A percentile compares a stretch with the other conserved stretches of the same genome.
Evolutionary conservation across 2,113 vertebrate species (phyloP).

Genomic region (Melanerpes formicivorus): DNA sequence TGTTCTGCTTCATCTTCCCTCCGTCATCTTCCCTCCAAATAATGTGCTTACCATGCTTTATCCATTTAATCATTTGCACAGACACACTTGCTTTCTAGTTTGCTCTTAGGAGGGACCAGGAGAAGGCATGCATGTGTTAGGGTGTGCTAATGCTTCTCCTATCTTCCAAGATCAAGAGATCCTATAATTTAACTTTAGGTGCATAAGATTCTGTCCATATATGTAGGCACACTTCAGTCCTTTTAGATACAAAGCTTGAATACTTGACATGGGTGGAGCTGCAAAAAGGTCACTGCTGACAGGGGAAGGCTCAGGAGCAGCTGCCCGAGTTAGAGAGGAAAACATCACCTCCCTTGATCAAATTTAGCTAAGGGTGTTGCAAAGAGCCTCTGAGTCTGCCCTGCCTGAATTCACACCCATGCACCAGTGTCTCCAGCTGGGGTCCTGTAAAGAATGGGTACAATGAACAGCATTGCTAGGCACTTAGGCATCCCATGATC

Average conservation of each 20-base stretch:
- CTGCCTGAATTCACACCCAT: neutral
- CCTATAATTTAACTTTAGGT: neutral
- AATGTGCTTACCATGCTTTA: neutral
- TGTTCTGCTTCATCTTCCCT: neutral
- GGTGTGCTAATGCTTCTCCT: neutral
- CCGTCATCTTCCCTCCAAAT: neutral
- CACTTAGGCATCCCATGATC: accelerated
- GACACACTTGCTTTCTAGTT: neutral
- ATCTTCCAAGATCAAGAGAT: neutral
- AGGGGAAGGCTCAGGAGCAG: neutral
- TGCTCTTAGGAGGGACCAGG: neutral
- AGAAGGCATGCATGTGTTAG: accelerated
- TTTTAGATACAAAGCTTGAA: neutral
- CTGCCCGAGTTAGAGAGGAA: neutral
- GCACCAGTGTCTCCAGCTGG: neutral
- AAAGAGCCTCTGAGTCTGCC: neutral
- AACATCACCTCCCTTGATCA: accelerated
- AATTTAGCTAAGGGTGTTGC: neutral
- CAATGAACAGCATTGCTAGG: neutral
- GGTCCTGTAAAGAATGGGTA: neutral
- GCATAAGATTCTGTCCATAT: neutral
- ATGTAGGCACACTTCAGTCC: neutral
- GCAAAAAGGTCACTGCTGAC: neutral
- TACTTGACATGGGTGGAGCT: neutral
- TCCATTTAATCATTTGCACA: neutral